Evolutionary conservation across 2,888 invertebrate species (phyloP), one percentile per base, ranked within the genome.

Genomic region (Tiliacea citrago): DNA sequence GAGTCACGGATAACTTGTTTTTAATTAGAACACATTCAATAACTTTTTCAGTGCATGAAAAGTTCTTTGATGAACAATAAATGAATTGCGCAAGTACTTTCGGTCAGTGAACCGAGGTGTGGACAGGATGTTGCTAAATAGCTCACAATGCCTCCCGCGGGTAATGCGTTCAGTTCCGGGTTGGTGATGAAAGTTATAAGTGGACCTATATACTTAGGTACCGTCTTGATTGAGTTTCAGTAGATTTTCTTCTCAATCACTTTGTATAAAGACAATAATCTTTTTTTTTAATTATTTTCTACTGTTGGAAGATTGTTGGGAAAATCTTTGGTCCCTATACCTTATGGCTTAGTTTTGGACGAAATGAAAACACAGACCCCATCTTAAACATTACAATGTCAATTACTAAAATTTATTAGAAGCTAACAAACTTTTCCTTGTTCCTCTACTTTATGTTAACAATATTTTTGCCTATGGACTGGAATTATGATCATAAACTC

Each of bases 91-190:
- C 75, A 84, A 83, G 75, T 57, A 58, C 67, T 68, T 55, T 71
- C 74, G 85, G 88, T 83, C 88, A 74, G n/a, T 80, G 86, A 87
- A 71, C 88, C 70, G 79, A 86, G 88, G 88, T 83, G 86, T 75
- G 88, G 85, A 80, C 91, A 89, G 91, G 91, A 91, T 89, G 89
- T 90, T 89, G 89, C 90, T 89, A 89, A 89, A 89, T 89, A 83
- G 83, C 78, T 88, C 85, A 91, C 91, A 91, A 91, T 91, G 88
- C 87, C 84, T 90, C 91, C 90, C 91, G 83, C 75, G 90, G 86
- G 91, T 88, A 88, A 85, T 86, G 74, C 75, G 89, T 90, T 90
- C 88, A 77, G 86, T 90, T 90, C 91, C 90, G 88, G 87, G 87
- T 88, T 86, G 73, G 57, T 72, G 70, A 72, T 81, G 73, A 69